These are phyloP conservation scores for Peribatodes rhomboidaria DNA, from an alignment of 2,888 invertebrate species.

Conservation along the genomic window DNA sequence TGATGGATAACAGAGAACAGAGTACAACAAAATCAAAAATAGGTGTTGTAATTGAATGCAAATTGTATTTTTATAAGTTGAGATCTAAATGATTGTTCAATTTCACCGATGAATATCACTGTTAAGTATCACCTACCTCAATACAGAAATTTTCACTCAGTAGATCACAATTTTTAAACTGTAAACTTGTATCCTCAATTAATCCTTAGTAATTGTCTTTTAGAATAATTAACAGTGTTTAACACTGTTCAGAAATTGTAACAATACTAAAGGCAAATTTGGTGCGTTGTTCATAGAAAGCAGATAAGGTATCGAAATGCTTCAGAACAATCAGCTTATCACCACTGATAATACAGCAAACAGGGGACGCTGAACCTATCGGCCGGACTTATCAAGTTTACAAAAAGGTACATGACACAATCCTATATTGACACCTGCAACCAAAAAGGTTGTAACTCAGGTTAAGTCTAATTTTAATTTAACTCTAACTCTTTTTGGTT, in stretches of 20 bases:
- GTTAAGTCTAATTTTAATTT: too few species aligned
- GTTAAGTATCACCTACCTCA: background rate
- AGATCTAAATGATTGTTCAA: too few species aligned
- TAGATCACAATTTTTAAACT: background rate
- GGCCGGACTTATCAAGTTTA: conserved; percentile 9
- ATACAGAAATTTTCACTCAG: background rate
- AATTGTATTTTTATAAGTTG: background rate
- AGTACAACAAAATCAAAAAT: background rate
- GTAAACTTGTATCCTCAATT: background rate
- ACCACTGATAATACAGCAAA: conserved; percentile 40
- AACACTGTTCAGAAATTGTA: conserved; percentile 15
- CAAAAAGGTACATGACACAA: background rate
- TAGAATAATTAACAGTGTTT: background rate
- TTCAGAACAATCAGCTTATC: conserved; percentile 45
- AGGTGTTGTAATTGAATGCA: too few species aligned
- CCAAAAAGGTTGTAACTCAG: too few species aligned
- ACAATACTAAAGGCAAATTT: conserved; percentile 26
- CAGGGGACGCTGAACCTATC: conserved; percentile 27
- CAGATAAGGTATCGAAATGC: conserved; percentile 44
- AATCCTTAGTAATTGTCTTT: background rate
- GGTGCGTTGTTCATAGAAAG: conserved; percentile 29
- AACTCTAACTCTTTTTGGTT: too few species aligned
- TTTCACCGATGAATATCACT: too few species aligned
- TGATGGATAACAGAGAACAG: too few species aligned
- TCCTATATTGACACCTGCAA: too few species aligned